A percentile compares a stretch with the other conserved stretches of the same genome.
Evolutionary conservation across 2,113 vertebrate species (phyloP).

Genomic region (Psilopogon haemacephalus): DNA sequence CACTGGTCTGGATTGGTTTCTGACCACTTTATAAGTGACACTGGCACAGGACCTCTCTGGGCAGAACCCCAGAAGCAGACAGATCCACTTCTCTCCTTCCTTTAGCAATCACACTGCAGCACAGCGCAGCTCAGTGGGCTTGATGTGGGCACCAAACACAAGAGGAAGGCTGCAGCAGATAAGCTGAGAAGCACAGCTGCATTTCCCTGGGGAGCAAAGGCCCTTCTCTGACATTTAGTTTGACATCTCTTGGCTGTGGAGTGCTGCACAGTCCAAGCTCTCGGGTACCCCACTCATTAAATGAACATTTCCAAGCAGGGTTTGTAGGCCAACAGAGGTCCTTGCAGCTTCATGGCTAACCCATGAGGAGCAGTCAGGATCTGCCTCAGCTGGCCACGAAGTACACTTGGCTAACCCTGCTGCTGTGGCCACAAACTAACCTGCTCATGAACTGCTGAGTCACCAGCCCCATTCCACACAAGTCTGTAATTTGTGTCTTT

Average conservation of each 20-base stretch:
- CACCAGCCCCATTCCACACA: slow-evolving; percentile 34
- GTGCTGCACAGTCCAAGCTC: background rate
- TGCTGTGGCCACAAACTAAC: slow-evolving; percentile 22
- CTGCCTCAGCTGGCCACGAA: slow-evolving; percentile 10
- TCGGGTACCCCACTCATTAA: background rate
- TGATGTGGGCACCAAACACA: background rate
- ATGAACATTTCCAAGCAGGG: background rate
- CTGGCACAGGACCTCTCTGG: too few species aligned
- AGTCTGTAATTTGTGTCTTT: slow-evolving; percentile 57
- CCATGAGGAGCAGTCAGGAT: background rate
- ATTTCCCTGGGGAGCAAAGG: background rate
- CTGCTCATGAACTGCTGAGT: slow-evolving; percentile 40
- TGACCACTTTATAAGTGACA: too few species aligned
- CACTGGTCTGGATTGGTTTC: background rate
- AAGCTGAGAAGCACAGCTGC: background rate
- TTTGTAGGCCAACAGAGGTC: background rate
- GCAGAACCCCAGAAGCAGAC: background rate
- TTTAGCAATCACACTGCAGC: background rate
- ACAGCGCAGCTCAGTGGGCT: background rate
- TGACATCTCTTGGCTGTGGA: accelerated
- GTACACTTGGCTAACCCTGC: background rate
- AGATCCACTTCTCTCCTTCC: background rate
- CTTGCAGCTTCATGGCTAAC: background rate
- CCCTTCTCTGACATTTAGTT: background rate
- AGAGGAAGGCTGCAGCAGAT: background rate